These are phyloP conservation scores for Vimba vimba DNA, from an alignment of 2,113 vertebrate species.

Conservation along the genomic window DNA sequence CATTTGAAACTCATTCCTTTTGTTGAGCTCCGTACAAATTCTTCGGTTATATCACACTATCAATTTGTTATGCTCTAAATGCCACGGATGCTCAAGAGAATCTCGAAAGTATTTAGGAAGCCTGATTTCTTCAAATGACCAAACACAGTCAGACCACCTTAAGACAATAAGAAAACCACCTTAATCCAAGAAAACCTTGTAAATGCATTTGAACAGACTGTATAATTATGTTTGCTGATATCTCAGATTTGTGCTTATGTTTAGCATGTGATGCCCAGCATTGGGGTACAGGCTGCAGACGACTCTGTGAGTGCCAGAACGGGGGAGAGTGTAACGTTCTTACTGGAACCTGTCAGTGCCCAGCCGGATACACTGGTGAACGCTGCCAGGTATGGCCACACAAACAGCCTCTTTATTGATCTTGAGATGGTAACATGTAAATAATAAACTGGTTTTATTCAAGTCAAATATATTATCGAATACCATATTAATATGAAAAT, in stretches of 20 bases:
- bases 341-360: conserved; percentile 71
- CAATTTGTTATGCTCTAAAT: conserved; percentile 36
- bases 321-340: conserved; percentile 70
- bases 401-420: not conserved
- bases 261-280: conserved; percentile 73
- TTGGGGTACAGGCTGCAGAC: conserved; percentile 72
- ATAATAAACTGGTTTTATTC: not conserved
- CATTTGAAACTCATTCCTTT: conserved; percentile 61
- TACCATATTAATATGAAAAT: too few species aligned
- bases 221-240: not conserved
- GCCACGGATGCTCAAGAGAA: not conserved
- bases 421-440: not conserved
- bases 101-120: not conserved
- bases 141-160: not conserved
- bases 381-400: conserved; percentile 61
- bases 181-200: not conserved
- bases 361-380: conserved; percentile 63
- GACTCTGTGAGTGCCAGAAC: conserved; percentile 73
- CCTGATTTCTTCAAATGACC: not conserved
- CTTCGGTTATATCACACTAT: conserved; percentile 60
- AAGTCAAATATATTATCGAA: too few species aligned
- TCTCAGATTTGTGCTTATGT: not conserved
- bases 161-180: not conserved
- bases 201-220: not conserved
- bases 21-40: conserved; percentile 64